phyloP scores from a whole-genome alignment of 30 jellyfish, hydroid and myxozoan genomes.

The Aurelia sp. region DNA sequence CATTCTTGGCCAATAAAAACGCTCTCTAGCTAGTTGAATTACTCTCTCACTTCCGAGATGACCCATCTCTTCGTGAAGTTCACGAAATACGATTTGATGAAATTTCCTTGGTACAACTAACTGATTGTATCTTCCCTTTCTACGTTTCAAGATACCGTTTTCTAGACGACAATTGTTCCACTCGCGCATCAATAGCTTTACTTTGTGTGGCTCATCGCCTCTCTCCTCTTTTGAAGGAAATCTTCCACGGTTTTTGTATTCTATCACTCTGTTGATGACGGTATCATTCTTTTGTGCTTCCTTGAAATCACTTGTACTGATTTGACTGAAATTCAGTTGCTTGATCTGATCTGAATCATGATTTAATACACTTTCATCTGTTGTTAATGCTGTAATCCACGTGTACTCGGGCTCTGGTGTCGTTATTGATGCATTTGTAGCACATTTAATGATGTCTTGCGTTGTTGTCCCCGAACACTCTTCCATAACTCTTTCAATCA shows the following conservation, averaged over 20 bases:
- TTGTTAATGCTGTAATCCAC: constrained; percentile 8
- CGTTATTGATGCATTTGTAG: neutral
- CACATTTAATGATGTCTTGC: neutral
- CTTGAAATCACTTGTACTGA: neutral
- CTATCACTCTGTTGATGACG: too few species aligned
- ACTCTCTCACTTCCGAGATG: constrained; percentile 40
- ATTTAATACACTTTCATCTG: neutral
- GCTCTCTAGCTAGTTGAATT: constrained; percentile 21
- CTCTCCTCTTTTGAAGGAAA: neutral
- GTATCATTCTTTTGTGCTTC: neutral
- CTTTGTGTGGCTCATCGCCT: constrained; percentile 1
- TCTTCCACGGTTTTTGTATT: too few species aligned
- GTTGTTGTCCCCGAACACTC: neutral
- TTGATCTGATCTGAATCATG: constrained; percentile 4
- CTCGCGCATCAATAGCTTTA: constrained; percentile 9
- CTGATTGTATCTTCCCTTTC: constrained; percentile 10
- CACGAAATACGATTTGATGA: neutral
- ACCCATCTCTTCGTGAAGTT: constrained; percentile 26
- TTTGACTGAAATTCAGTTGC: constrained; percentile 1
- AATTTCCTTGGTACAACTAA: constrained; percentile 8
- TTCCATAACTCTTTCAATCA: neutral
- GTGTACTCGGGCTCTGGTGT: constrained; percentile 20
- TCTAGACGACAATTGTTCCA: too few species aligned
- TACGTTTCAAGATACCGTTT: neutral
- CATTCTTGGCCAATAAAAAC: too few species aligned